Evolutionary conservation across 2,797 vertebrate species (phyloP), one percentile per base, ranked within the genome.

Genomic region (Pangasius larnaudii): DNA sequence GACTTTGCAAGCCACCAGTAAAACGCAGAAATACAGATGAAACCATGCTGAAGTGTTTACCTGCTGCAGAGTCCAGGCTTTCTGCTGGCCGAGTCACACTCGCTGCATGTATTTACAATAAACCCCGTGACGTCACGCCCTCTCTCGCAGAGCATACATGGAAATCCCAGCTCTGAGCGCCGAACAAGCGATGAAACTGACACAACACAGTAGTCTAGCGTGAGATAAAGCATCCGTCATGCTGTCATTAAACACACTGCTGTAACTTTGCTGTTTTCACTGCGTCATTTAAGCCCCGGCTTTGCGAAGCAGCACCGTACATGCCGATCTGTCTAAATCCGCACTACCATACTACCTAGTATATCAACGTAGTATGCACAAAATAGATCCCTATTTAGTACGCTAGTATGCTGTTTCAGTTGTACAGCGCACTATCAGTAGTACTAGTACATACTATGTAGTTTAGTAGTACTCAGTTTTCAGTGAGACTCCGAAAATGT

Each of bases 331-430:
- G 59, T n/a, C 42, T 51, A 53, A 74, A 85, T 85, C 84, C 84
- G 24, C 36, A 85, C 84, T 85, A 39, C 30, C 51, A n/a, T 58
- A 74, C 67, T 74, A 59, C 42, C 51, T 18, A 85, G 84, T 85
- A 58, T 85, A 7, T 5, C 14, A 39, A 72, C 24, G 1, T 33
- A 67, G 18, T 69, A 33, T 1, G 22, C 53, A 85, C 56, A 22
- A 58, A 30, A 33, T 0, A 85, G 9, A 5, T 3, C 42, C 16
- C 18, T 14, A 1, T 18, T 24, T 24, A 53, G 4, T 67, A 5
- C 1, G 1, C 61, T 33, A 5, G 27, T 22, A 8, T 24, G 5
- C 0, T 13, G 6, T 84, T 84, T 36, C 5, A 24, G 0, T 6
- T 27, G 4, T 14, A 39, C 0, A 18, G 30, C 69, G 10, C 5